phyloP scores from a whole-genome alignment of 2,888 invertebrate genomes.

The Drosophila dives region DNA sequence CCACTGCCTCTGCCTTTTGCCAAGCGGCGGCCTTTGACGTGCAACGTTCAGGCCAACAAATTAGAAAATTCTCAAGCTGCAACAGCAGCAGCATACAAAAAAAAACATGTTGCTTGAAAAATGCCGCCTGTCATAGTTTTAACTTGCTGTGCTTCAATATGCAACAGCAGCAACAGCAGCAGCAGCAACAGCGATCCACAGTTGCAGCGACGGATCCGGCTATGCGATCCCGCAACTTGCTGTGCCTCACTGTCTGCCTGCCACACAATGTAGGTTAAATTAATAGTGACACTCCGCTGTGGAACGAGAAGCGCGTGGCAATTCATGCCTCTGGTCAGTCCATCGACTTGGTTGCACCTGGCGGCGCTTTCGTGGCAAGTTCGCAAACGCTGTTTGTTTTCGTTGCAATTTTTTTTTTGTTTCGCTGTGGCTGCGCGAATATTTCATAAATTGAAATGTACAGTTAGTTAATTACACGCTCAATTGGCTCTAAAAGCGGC shows the following conservation, averaged over 20 bases:
- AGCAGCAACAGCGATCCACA: constrained; percentile 10
- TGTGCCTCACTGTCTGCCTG: constrained; percentile 9
- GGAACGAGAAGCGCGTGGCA: constrained; percentile 50
- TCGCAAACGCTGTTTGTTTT: constrained; percentile 29
- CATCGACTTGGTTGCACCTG: constrained; percentile 54
- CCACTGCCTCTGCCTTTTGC: constrained; percentile 8
- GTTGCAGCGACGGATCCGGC: constrained; percentile 18
- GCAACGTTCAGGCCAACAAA: constrained; percentile 45
- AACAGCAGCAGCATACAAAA: constrained; percentile 10
- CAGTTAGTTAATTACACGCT: constrained; percentile 80
- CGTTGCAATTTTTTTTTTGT: constrained; percentile 13
- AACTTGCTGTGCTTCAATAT: constrained; percentile 58
- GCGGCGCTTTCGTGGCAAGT: constrained; percentile 55
- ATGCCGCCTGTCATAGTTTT: constrained; percentile 65
- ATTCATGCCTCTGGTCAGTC: constrained; percentile 38
- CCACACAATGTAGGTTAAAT: constrained; percentile 80
- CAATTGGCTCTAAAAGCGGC: constrained; percentile 75
- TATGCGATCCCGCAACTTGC: constrained; percentile 11
- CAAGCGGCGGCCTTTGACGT: constrained; percentile 52
- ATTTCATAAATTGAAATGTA: constrained; percentile 78
- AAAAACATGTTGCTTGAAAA: constrained; percentile 43
- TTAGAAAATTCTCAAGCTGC: constrained; percentile 54
- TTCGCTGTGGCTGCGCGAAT: constrained; percentile 48
- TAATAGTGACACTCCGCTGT: constrained; percentile 80
- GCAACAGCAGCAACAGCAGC: constrained; percentile 17